phyloP scores from a whole-genome alignment of 2,113 vertebrate species.

The Amphiprion percula region DNA sequence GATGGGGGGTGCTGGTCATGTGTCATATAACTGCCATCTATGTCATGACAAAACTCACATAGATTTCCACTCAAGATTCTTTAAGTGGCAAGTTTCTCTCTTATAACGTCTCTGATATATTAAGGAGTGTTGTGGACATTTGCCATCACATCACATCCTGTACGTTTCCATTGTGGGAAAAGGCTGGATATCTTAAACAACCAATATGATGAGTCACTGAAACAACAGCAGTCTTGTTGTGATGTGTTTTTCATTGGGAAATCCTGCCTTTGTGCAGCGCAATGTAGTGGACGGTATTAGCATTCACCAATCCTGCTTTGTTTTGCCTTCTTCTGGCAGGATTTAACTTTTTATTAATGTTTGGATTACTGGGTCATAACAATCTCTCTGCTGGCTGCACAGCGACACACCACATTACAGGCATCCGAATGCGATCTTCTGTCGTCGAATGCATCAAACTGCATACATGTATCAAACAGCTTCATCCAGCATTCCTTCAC shows the following conservation, averaged over 20 bases:
- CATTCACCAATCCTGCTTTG: constrained; percentile 13
- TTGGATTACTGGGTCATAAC: constrained; percentile 64
- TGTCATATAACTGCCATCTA: too few relatives aligned
- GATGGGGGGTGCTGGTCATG: too few relatives aligned
- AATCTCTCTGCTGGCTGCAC: constrained; percentile 44
- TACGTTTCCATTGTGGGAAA: neutral
- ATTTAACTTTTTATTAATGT: constrained; percentile 65
- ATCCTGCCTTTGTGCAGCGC: neutral
- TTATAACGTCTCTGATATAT: too few relatives aligned
- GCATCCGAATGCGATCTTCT: constrained; percentile 46
- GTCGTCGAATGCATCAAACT: constrained; percentile 25
- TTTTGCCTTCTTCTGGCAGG: constrained; percentile 55
- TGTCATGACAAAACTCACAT: too few relatives aligned
- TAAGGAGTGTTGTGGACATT: neutral
- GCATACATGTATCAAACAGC: neutral
- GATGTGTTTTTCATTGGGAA: constrained; percentile 13
- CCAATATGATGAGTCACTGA: constrained; percentile 30
- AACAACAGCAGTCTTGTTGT: constrained; percentile 2
- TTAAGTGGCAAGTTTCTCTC: too few relatives aligned
- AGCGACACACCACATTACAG: constrained; percentile 31
- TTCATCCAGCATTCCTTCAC: neutral
- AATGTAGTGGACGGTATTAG: constrained; percentile 4
- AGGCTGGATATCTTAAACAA: constrained; percentile 7
- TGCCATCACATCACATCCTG: neutral
- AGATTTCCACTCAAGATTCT: too few relatives aligned